These are phyloP conservation scores for Phalacrocorax pelagicus DNA, from an alignment of 2,113 vertebrate species.

Conservation along the genomic window DNA sequence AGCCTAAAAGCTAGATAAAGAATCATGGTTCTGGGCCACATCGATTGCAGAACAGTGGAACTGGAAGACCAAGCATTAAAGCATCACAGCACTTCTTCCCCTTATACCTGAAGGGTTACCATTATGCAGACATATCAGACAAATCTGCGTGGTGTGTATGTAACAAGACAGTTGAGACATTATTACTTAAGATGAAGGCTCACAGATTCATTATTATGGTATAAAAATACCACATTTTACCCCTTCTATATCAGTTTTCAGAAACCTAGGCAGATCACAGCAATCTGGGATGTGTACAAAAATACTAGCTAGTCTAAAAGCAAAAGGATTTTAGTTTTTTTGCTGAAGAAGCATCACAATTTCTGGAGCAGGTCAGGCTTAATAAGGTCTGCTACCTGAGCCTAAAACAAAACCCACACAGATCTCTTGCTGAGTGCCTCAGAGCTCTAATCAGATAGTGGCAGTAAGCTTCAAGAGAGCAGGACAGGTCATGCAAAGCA, in stretches of 20 bases:
- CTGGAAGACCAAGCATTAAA: not conserved
- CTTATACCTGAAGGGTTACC: not conserved
- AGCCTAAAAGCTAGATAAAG: not conserved
- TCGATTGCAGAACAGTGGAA: fast-evolving
- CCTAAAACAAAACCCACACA: not conserved
- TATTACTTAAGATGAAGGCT: not conserved
- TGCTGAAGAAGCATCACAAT: not conserved
- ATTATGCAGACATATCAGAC: not conserved
- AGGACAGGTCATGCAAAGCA: not conserved
- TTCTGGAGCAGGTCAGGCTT: not conserved
- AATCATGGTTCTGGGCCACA: not conserved
- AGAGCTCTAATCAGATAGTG: not conserved
- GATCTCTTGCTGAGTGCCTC: not conserved
- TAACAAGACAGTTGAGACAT: not conserved
- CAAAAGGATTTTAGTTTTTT: not conserved
- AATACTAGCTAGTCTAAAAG: not conserved
- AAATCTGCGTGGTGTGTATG: not conserved
- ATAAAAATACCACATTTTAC: not conserved
- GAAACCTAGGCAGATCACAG: not conserved
- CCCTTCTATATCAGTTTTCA: not conserved
- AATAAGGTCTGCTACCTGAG: not conserved
- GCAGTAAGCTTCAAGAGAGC: not conserved
- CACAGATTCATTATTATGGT: not conserved
- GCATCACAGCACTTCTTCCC: not conserved
- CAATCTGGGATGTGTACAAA: not conserved